phyloP scores from a whole-genome alignment of 1,140 invertebrate species.

The Zophobas atratus region DNA sequence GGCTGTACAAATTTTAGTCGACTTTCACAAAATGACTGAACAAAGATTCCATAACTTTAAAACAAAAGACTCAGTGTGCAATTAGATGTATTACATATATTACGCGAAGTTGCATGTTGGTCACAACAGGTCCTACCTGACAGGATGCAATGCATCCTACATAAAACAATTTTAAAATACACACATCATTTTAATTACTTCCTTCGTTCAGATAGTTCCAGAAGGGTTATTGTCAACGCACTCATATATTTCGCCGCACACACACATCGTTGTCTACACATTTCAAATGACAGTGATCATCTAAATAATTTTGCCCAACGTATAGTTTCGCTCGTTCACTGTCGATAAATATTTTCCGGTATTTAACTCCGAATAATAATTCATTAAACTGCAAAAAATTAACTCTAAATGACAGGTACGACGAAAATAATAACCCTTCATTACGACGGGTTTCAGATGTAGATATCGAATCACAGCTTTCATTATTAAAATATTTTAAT shows the following conservation, averaged over 20 bases:
- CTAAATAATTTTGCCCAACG: too few species aligned
- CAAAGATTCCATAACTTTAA: too few species aligned
- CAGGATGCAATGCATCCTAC: conserved; percentile 39
- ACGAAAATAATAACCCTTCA: too few species aligned
- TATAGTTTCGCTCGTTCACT: too few species aligned
- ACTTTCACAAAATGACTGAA: too few species aligned
- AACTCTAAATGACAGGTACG: too few species aligned
- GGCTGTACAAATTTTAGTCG: too few species aligned
- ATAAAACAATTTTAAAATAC: conserved; percentile 30
- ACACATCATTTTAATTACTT: conserved; percentile 36
- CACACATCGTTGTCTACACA: too few species aligned
- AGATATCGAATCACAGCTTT: conserved; percentile 32
- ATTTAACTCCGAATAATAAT: too few species aligned
- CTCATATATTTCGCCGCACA: conserved; percentile 4
- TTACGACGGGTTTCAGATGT: neutral
- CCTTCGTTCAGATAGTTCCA: conserved; percentile 16
- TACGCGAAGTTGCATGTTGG: conserved; percentile 13
- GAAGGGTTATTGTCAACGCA: conserved; percentile 18
- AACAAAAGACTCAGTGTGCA: neutral
- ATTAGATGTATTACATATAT: neutral
- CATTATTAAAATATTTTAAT: conserved; percentile 10
- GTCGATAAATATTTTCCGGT: too few species aligned
- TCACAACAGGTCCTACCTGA: conserved; percentile 21
- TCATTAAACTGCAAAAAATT: too few species aligned
- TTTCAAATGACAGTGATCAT: too few species aligned